Percentiles rank a stretch among this genome's conserved stretches.
phyloP scores from a whole-genome alignment of 2,888 invertebrate species.

The Phytoseiulus persimilis region DNA sequence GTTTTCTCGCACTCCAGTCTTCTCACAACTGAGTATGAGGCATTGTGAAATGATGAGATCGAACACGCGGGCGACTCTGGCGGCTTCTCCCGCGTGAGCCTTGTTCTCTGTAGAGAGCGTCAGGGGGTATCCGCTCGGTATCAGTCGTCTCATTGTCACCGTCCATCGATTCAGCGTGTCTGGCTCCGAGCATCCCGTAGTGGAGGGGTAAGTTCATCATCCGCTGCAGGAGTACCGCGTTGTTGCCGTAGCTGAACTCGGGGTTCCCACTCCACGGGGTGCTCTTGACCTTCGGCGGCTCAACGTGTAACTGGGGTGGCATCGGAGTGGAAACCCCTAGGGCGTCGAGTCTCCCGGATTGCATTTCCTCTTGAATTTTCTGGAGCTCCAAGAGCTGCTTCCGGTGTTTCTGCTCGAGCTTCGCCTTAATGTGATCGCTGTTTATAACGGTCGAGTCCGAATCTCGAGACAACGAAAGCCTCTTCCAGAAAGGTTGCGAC shows the following conservation, averaged over 20 bases:
- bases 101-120: constrained; percentile 31
- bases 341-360: constrained; percentile 5
- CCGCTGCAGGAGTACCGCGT: not conserved
- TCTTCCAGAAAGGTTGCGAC: constrained; percentile 49
- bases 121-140: constrained; percentile 35
- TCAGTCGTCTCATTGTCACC: constrained; percentile 21
- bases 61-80: constrained; percentile 31
- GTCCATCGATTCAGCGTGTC: constrained; percentile 28
- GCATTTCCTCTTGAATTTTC: constrained; percentile 73
- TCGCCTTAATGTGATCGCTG: constrained; percentile 73
- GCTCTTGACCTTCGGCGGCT: not conserved
- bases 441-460: constrained; percentile 67
- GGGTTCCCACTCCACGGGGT: constrained; percentile 24
- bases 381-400: constrained; percentile 73
- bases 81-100: constrained; percentile 16
- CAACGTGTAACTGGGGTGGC: constrained; percentile 23
- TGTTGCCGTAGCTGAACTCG: not conserved
- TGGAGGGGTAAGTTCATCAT: constrained; percentile 8
- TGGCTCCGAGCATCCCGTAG: not conserved
- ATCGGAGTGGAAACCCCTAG: constrained; percentile 21
- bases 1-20: too few species aligned
- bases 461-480: constrained; percentile 53
- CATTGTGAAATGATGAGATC: constrained; percentile 13
- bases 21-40: constrained; percentile 6
- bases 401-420: constrained; percentile 75